A percentile compares a stretch with the other conserved stretches of the same genome.
Conservation (phyloP, 2,797 vertebrate genomes). For the Acanthis flammea region DNA sequence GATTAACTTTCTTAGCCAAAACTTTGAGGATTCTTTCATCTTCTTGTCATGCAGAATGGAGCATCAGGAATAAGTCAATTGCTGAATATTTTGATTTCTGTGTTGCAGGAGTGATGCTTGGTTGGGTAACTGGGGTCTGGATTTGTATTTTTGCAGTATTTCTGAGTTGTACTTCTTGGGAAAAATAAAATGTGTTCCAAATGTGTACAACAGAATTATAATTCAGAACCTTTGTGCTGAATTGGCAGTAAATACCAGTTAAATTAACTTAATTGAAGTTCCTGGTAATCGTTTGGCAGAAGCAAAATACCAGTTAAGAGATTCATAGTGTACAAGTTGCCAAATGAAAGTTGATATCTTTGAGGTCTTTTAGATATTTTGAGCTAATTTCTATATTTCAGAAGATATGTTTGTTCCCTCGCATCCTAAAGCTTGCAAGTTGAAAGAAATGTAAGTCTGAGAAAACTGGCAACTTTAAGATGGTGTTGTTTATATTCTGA, state of each 20-base stretch:
- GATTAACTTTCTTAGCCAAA: neutral
- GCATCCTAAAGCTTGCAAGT: neutral
- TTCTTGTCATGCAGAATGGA: neutral
- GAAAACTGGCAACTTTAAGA: neutral
- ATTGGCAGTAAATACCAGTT: neutral
- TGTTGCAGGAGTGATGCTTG: neutral
- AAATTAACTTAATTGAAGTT: slow-evolving; percentile 10
- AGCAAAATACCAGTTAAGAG: neutral
- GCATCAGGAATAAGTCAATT: neutral
- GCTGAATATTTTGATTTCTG: neutral
- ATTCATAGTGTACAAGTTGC: neutral
- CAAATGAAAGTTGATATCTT: neutral
- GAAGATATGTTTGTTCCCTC: neutral
- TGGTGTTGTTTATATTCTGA: neutral
- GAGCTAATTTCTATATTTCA: neutral
- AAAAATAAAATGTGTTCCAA: neutral
- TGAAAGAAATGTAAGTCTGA: neutral
- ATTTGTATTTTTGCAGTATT: neutral
- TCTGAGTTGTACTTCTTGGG: neutral
- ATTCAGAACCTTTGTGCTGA: slow-evolving; percentile 3
- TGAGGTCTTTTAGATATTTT: slow-evolving; percentile 10
- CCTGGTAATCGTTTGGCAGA: neutral
- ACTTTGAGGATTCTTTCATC: neutral
- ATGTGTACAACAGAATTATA: neutral
- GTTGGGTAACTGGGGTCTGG: neutral